Base-by-base conservation (phyloP, 2,797 vertebrate genomes). In the Spizella passerina region DNA sequence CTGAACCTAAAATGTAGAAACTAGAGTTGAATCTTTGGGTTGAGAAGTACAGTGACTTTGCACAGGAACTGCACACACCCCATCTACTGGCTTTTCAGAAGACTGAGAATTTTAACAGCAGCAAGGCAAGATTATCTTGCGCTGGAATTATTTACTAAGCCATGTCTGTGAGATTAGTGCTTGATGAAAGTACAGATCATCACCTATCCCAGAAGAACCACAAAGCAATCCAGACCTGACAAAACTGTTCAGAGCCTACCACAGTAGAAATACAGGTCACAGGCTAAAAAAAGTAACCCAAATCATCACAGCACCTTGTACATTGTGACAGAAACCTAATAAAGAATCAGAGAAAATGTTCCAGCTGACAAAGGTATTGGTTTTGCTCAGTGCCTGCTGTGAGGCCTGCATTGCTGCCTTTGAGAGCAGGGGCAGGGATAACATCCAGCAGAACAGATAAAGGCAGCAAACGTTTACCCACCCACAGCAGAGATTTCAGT, bases 31-130 rank as follows among this genome's bases (percentile, higher is more conserved):
- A 60, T 80, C 53, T 80, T 49, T 41, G 53, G 41, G n/a, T 22
- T 80, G 39, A 53, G 27, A 76, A 84, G 47, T 32, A 23, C 61
- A 53, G 38, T 23, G 46, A 43, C 86, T 82, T 30, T 71, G 34
- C 79, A 82, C 24, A 77, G 52, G 82, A 89, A 93, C 21, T 92
- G 71, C 94, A 94, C 94, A 93, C 68, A 94, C 93, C 84, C 96
- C 95, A 96, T 93, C 95, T 96, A 85, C 96, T 94, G 95, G 96
- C 82, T 96, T 91, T 91, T 77, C 6, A 2, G 79, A 64, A 94
- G 95, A 93, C 78, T 93, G 75, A 92, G 64, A 82, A 73, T 70
- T 87, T 2, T 64, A 73, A 32, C 29, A 73, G 76, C 0, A 0
- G 53, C 41, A 77, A 88, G n/a, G 23, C 1, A 1, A 68, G 20